phyloP scores from a whole-genome alignment of 2,888 invertebrate species.

The Drosophila demipolita region DNA sequence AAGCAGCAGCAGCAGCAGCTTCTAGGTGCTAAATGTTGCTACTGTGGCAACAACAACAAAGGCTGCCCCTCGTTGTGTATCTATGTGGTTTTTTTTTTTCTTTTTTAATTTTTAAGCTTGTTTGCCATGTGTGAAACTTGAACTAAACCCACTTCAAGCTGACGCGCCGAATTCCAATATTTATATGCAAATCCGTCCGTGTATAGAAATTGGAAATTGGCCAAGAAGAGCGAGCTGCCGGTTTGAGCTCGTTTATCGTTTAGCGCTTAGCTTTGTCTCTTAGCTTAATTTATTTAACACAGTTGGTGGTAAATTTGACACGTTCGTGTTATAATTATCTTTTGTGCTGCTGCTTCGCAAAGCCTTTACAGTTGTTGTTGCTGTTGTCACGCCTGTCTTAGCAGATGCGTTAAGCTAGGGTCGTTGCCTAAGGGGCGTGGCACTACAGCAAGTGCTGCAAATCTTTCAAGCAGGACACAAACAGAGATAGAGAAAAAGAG shows the following conservation, averaged over 20 bases:
- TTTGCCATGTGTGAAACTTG: constrained; percentile 27
- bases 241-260: constrained; percentile 1
- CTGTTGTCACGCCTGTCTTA: constrained; percentile 26
- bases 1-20: constrained; percentile 17
- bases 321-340: constrained; percentile 47
- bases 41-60: constrained; percentile 12
- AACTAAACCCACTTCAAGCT: constrained; percentile 55
- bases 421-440: constrained; percentile 47
- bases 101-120: constrained; percentile 31
- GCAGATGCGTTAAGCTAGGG: constrained; percentile 34
- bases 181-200: constrained; percentile 70
- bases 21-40: constrained; percentile 57
- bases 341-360: constrained; percentile 28
- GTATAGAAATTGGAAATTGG: constrained; percentile 52
- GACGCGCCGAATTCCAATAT: constrained; percentile 40
- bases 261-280: not conserved
- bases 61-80: constrained; percentile 30
- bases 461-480: constrained; percentile 1
- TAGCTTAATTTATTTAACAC: constrained; percentile 76
- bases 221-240: constrained; percentile 24
- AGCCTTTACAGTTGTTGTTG: constrained; percentile 15
- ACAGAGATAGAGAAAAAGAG: not conserved
- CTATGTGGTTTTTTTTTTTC: not conserved
- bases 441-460: constrained; percentile 19
- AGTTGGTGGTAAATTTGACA: constrained; percentile 79